Evolutionary conservation across 2,113 vertebrate genomes (phyloP).

Genomic region (Anser cygnoides): DNA sequence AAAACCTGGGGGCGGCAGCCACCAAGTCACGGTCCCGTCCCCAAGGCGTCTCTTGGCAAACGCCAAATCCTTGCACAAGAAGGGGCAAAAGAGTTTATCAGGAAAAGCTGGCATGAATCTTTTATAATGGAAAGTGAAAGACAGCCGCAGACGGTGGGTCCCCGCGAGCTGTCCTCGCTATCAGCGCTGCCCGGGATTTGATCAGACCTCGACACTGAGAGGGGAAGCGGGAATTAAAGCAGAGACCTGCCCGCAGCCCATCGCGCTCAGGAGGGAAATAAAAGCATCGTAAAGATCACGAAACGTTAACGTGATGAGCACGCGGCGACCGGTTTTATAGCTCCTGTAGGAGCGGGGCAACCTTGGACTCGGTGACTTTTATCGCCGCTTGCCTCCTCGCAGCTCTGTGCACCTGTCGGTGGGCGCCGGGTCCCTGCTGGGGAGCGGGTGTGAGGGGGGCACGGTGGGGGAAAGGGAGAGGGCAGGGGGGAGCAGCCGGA

Average conservation of each 20-base stretch:
- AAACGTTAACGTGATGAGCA: rapidly evolving
- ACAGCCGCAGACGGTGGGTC: background rate
- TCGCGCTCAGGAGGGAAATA: background rate
- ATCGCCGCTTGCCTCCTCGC: background rate
- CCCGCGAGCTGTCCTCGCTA: background rate
- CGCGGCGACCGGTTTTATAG: rapidly evolving
- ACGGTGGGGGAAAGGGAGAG: too few species aligned
- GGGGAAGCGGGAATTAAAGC: rapidly evolving
- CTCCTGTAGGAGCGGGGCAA: background rate
- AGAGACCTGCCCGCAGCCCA: background rate
- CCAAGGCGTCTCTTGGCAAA: background rate
- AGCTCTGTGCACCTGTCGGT: background rate
- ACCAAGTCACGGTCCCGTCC: background rate
- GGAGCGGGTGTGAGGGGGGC: too few species aligned
- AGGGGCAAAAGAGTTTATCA: background rate
- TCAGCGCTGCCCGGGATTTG: conserved; percentile 1
- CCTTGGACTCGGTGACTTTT: conserved; percentile 41
- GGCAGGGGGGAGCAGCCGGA: too few species aligned
- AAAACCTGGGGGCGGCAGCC: rapidly evolving
- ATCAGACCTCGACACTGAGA: background rate
- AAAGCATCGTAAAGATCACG: background rate
- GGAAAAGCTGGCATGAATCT: background rate
- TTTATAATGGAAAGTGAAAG: conserved; percentile 2
- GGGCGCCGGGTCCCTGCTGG: too few species aligned
- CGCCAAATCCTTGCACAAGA: conserved; percentile 34